phyloP scores from a whole-genome alignment of 2,888 invertebrate species.

The Drosophila histrio region DNA sequence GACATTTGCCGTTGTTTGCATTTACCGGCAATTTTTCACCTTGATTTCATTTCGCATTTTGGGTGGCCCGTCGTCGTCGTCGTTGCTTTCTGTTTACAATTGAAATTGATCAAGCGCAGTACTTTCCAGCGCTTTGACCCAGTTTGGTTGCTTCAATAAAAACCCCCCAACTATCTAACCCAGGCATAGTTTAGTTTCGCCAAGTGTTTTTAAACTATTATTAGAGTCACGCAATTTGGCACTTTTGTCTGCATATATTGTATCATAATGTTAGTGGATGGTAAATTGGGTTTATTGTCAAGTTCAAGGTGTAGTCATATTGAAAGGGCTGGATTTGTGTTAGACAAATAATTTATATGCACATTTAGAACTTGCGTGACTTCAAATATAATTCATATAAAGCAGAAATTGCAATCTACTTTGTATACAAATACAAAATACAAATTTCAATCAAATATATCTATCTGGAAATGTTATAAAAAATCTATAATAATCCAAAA shows the following conservation, averaged over 20 bases:
- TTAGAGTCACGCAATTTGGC: slow-evolving; percentile 53
- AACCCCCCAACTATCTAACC: slow-evolving; percentile 2
- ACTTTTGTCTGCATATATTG: slow-evolving; percentile 20
- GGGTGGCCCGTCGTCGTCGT: slow-evolving; percentile 25
- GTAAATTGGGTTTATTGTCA: slow-evolving; percentile 29
- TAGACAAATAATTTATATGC: slow-evolving; percentile 9
- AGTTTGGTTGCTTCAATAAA: slow-evolving; percentile 23
- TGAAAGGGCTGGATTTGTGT: not conserved
- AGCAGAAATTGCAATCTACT: not conserved
- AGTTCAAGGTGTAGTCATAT: slow-evolving; percentile 43
- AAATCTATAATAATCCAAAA: too few species aligned
- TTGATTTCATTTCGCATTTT: slow-evolving; percentile 54
- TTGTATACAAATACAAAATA: not conserved
- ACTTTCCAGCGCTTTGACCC: slow-evolving; percentile 48
- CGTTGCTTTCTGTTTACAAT: slow-evolving; percentile 34
- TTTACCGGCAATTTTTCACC: slow-evolving; percentile 63
- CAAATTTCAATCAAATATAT: not conserved
- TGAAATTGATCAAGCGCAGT: slow-evolving; percentile 54
- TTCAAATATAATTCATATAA: not conserved
- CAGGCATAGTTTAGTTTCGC: slow-evolving; percentile 25
- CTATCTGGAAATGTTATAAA: not conserved
- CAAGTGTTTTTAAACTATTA: slow-evolving; percentile 32
- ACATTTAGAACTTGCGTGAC: slow-evolving; percentile 16
- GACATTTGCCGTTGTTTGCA: slow-evolving; percentile 71
- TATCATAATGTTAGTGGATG: not conserved